phyloP scores from a whole-genome alignment of 2,113 vertebrate genomes.

The Clinocottus analis region DNA sequence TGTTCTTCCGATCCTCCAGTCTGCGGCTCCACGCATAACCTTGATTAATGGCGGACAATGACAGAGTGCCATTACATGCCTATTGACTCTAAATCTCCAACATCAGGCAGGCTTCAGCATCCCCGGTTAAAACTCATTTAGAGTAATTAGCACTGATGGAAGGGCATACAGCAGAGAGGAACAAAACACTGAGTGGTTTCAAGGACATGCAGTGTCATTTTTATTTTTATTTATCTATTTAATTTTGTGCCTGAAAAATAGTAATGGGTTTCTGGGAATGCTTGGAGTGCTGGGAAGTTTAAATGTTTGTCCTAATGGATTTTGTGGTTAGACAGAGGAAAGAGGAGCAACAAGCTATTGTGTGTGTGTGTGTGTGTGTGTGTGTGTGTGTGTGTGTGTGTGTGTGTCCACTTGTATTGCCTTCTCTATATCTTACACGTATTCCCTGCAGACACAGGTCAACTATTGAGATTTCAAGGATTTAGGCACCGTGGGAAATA shows the following conservation, averaged over 20 bases:
- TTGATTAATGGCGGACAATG: slow-evolving; percentile 75
- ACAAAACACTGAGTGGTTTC: slow-evolving; percentile 56
- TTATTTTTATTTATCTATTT: slow-evolving; percentile 30
- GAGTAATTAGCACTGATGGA: slow-evolving; percentile 76
- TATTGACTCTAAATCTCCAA: slow-evolving; percentile 74
- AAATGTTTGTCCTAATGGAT: slow-evolving; percentile 51
- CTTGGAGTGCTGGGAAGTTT: slow-evolving; percentile 52
- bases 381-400: slow-evolving; percentile 35
- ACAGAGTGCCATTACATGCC: slow-evolving; percentile 71
- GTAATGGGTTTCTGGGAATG: slow-evolving; percentile 53
- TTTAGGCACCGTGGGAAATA: slow-evolving; percentile 33
- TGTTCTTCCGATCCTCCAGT: slow-evolving; percentile 56
- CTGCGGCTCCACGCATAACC: slow-evolving; percentile 61
- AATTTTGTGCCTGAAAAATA: slow-evolving; percentile 44
- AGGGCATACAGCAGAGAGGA: slow-evolving; percentile 61
- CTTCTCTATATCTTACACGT: slow-evolving; percentile 21
- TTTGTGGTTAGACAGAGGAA: slow-evolving; percentile 37
- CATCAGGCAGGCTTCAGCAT: slow-evolving; percentile 74
- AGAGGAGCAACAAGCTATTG: slow-evolving; percentile 24
- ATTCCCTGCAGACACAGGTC: slow-evolving; percentile 44
- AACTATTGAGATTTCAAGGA: slow-evolving; percentile 35
- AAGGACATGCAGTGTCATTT: slow-evolving; percentile 72
- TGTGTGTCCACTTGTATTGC: background rate
- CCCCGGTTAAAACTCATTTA: slow-evolving; percentile 73
- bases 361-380: slow-evolving; percentile 28